These are phyloP conservation scores for Philopedon plagiatum DNA, from an alignment of 2,888 invertebrate genomes.

Conservation along the genomic window DNA sequence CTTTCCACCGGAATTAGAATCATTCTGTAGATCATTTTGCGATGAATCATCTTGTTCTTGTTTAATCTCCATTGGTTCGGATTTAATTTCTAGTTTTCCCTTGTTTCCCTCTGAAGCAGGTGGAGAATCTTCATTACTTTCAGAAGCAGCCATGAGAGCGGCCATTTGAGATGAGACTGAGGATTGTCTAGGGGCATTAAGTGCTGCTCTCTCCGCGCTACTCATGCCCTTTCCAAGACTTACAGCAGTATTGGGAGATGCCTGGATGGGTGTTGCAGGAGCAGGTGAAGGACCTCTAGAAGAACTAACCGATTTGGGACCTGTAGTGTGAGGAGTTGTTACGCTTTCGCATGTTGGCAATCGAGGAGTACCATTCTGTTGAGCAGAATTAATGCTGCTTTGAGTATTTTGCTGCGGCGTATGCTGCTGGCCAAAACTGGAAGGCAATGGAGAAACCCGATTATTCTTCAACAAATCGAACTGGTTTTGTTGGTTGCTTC, in stretches of 20 bases:
- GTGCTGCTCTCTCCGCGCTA: constrained; percentile 71
- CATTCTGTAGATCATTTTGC: constrained; percentile 68
- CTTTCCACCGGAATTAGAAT: constrained; percentile 73
- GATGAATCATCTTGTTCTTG: constrained; percentile 73
- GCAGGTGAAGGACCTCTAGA: constrained; percentile 74
- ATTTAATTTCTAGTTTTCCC: constrained; percentile 79
- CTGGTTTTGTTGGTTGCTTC: constrained; percentile 69
- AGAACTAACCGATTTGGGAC: constrained; percentile 76
- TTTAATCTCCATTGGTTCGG: constrained; percentile 76
- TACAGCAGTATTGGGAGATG: constrained; percentile 66
- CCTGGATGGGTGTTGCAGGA: constrained; percentile 68
- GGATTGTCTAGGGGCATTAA: constrained; percentile 70
- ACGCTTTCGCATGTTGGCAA: constrained; percentile 62
- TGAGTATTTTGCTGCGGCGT: constrained; percentile 59
- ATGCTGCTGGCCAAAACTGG: constrained; percentile 65
- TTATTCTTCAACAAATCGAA: constrained; percentile 74
- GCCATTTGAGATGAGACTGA: constrained; percentile 78
- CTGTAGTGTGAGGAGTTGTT: constrained; percentile 64
- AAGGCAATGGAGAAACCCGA: constrained; percentile 65
- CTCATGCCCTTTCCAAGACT: constrained; percentile 72
- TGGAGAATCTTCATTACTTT: constrained; percentile 76
- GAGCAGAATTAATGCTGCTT: constrained; percentile 60
- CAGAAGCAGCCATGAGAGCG: constrained; percentile 81
- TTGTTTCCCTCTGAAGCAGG: constrained; percentile 72
- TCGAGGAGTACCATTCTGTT: constrained; percentile 61